Evolutionary conservation across 53 echinoderm and acorn worm species (phyloP).

Genomic region (Holothuria leucospilota): DNA sequence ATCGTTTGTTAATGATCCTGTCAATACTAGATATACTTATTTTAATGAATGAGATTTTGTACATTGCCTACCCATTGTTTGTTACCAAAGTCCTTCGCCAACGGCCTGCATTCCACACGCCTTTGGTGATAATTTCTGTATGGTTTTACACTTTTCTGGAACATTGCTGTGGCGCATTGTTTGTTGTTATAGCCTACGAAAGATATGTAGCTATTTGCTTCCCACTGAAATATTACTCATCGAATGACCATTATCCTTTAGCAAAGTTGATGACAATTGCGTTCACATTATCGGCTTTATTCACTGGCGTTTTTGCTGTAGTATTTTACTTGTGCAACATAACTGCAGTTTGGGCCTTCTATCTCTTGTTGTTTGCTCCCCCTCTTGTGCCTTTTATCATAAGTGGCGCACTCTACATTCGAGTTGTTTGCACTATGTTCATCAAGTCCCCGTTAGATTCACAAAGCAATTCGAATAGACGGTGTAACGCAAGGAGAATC

Average conservation of each 20-base stretch:
- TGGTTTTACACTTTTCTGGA: conserved; percentile 24
- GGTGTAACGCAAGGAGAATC: neutral
- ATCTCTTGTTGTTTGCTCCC: neutral
- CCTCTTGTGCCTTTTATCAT: neutral
- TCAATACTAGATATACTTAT: neutral
- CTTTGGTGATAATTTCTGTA: conserved; percentile 16
- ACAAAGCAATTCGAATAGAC: neutral
- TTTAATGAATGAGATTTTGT: conserved; percentile 7
- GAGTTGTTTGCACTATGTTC: neutral
- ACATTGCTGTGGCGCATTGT: neutral
- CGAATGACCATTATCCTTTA: neutral
- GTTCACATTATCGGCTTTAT: neutral
- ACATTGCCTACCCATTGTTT: conserved; percentile 19
- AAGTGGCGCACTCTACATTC: neutral
- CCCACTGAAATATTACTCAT: neutral
- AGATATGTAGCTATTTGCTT: conserved; percentile 19
- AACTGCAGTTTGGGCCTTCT: neutral
- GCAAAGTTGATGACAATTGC: neutral
- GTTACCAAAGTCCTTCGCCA: neutral
- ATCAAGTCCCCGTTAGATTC: neutral
- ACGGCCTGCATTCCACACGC: neutral
- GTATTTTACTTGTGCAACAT: neutral
- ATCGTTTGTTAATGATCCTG: conserved; percentile 26
- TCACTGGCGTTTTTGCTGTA: neutral
- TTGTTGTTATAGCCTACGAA: conserved; percentile 26